A percentile compares a stretch with the other conserved stretches of the same genome.
phyloP scores from a whole-genome alignment of 2,113 vertebrate species.

The Symphodus melops region DNA sequence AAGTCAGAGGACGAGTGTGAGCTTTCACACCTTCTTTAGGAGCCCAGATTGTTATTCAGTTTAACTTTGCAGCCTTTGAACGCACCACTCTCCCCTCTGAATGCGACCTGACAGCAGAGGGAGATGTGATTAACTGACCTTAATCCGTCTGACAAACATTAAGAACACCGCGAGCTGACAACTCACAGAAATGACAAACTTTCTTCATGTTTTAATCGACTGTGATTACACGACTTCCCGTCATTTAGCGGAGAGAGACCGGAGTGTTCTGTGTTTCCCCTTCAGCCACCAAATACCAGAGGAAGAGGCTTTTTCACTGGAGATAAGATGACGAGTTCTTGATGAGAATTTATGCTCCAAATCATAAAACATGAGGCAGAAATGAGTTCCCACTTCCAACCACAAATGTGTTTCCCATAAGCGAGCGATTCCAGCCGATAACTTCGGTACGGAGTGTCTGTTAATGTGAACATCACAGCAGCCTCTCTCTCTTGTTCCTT shows the following conservation, averaged over 20 bases:
- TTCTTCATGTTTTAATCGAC: constrained; percentile 54
- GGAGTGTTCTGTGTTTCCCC: constrained; percentile 24
- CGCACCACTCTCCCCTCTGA: no score
- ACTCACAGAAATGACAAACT: constrained; percentile 9
- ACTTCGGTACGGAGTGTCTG: background rate
- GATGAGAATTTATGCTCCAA: constrained; percentile 26
- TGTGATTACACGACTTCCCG: constrained; percentile 40
- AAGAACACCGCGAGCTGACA: background rate
- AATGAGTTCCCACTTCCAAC: constrained; percentile 34
- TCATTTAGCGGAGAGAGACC: constrained; percentile 27
- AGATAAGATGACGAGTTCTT: constrained; percentile 28
- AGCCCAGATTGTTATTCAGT: no score
- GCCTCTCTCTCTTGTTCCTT: constrained; percentile 48
- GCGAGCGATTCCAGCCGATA: constrained; percentile 27
- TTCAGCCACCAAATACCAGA: constrained; percentile 38
- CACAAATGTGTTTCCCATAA: constrained; percentile 24
- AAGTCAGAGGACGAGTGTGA: no score
- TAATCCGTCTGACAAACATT: no score
- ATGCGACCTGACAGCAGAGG: no score
- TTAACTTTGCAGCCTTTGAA: no score
- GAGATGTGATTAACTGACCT: no score
- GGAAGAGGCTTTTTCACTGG: constrained; percentile 2
- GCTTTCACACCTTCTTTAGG: no score
- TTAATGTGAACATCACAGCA: constrained; percentile 52
- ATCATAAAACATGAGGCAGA: constrained; percentile 41